These are phyloP conservation scores for Hymenopus coronatus DNA, from an alignment of 2,888 invertebrate genomes.

Conservation along the genomic window DNA sequence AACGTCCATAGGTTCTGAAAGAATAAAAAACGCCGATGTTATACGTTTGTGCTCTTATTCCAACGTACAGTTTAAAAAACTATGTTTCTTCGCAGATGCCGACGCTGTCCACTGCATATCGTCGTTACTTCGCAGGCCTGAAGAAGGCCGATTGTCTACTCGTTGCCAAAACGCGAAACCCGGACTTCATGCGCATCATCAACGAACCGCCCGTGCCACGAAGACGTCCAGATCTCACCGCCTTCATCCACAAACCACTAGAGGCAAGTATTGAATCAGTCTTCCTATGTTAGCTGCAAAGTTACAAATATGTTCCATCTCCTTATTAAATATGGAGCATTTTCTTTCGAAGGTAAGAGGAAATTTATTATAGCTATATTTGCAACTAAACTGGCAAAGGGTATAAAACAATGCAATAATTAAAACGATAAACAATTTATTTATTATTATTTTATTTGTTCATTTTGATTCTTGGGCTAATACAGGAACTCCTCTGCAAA, in stretches of 20 bases:
- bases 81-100: constrained; percentile 50
- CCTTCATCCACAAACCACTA: constrained; percentile 78
- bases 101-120: constrained; percentile 72
- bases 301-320: neutral
- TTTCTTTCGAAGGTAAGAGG: too few species aligned
- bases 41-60: too few species aligned
- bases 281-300: neutral
- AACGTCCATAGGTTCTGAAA: too few species aligned
- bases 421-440: too few species aligned
- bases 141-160: constrained; percentile 83
- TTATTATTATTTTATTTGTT: too few species aligned
- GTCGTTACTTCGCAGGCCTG: constrained; percentile 78
- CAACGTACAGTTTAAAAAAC: neutral
- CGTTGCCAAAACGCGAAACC: constrained; percentile 60
- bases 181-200: constrained; percentile 76
- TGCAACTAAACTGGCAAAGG: too few species aligned
- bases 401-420: too few species aligned
- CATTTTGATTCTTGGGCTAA: too few species aligned
- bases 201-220: constrained; percentile 78
- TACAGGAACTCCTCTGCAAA: too few species aligned
- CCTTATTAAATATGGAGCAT: too few species aligned
- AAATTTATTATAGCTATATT: too few species aligned
- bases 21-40: too few species aligned
- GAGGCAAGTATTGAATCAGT: constrained; percentile 48
- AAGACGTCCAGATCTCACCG: constrained; percentile 78